Conservation (phyloP, 92 coral and sea anemone genomes). For the Galaxea fascicularis region DNA sequence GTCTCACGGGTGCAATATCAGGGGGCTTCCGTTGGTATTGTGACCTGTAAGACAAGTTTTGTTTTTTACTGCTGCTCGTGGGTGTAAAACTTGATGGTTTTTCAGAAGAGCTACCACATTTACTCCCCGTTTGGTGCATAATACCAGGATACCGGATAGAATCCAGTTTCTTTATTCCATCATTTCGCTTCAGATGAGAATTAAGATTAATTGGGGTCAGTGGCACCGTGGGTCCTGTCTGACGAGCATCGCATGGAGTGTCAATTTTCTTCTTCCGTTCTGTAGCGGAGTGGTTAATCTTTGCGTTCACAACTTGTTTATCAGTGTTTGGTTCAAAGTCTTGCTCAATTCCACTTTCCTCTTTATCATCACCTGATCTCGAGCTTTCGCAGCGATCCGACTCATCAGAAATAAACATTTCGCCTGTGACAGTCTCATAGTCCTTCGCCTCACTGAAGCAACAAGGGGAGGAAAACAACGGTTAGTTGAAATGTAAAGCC, state of each 20-base stretch:
- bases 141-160: constrained; percentile 19
- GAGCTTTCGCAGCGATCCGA: constrained; percentile 52
- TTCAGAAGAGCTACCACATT: constrained; percentile 55
- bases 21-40: constrained; percentile 11
- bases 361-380: constrained; percentile 32
- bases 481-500: not conserved
- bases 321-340: constrained; percentile 33
- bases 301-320: not conserved
- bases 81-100: constrained; percentile 30
- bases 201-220: constrained; percentile 47
- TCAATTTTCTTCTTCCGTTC: constrained; percentile 12
- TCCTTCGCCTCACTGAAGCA: constrained; percentile 23
- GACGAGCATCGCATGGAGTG: constrained; percentile 1
- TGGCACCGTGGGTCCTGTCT: constrained; percentile 30
- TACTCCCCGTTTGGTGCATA: constrained; percentile 30
- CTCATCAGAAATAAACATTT: constrained; percentile 17
- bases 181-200: constrained; percentile 45
- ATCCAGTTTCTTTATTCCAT: constrained; percentile 37
- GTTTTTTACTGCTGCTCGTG: not conserved
- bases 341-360: constrained; percentile 50
- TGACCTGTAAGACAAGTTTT: not conserved
- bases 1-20: not conserved
- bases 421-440: constrained; percentile 17
- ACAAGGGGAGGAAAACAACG: not conserved
- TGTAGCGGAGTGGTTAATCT: not conserved